A percentile compares a stretch with the other conserved stretches of the same genome.
phyloP scores from a whole-genome alignment of 2,888 invertebrate genomes.

The Caenorhabditis plicata region DNA sequence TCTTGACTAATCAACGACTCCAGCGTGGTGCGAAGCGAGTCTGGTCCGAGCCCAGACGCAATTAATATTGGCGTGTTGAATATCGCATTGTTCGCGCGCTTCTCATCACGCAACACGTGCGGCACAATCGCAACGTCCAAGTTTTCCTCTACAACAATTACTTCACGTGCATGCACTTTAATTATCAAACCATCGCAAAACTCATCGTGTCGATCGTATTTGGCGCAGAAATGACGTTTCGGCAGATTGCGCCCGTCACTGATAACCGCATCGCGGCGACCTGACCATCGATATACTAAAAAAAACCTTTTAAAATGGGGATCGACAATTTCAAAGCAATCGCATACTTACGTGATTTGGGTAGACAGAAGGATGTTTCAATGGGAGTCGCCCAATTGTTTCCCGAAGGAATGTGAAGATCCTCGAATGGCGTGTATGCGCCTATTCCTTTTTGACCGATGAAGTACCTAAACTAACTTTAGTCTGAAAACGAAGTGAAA shows the following conservation, averaged over 20 bases:
- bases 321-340: not conserved
- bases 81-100: constrained; percentile 62
- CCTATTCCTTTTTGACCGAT: constrained; percentile 66
- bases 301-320: not conserved
- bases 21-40: constrained; percentile 67
- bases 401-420: constrained; percentile 56
- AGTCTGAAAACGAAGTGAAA: constrained; percentile 2
- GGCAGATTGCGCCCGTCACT: constrained; percentile 65
- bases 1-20: constrained; percentile 70
- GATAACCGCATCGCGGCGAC: constrained; percentile 55
- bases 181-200: constrained; percentile 66
- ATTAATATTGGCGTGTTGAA: constrained; percentile 68
- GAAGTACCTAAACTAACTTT: no score
- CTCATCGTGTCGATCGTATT: constrained; percentile 68
- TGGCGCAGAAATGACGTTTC: constrained; percentile 67
- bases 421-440: constrained; percentile 70
- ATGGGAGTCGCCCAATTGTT: constrained; percentile 67
- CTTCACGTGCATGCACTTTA: not conserved
- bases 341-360: constrained; percentile 47
- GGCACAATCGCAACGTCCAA: constrained; percentile 67
- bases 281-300: constrained; percentile 36
- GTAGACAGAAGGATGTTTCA: constrained; percentile 69
- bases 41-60: constrained; percentile 68
- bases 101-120: constrained; percentile 65
- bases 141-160: constrained; percentile 5